A percentile compares a stretch with the other conserved stretches of the same genome.
phyloP scores from a whole-genome alignment of 2,113 vertebrate species.

The Mesitornis unicolor region DNA sequence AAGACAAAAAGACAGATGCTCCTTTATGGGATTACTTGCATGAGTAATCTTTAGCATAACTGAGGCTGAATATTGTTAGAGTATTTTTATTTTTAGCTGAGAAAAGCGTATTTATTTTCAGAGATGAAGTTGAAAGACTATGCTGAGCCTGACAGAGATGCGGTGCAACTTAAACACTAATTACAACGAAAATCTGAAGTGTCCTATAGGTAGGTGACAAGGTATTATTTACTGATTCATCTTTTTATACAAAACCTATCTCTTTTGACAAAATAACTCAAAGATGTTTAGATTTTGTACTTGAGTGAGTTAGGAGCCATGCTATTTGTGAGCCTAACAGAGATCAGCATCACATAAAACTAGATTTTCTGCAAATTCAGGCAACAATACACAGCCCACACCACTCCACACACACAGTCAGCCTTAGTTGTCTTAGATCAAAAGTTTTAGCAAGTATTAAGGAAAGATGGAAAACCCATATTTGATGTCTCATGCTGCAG shows the following conservation, averaged over 20 bases:
- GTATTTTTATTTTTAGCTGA: background rate
- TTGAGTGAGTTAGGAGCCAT: background rate
- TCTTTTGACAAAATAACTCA: background rate
- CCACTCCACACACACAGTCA: background rate
- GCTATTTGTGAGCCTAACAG: background rate
- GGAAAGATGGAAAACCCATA: background rate
- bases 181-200: background rate
- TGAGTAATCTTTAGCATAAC: background rate
- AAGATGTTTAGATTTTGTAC: background rate
- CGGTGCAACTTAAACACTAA: rapidly evolving
- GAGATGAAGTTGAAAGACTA: background rate
- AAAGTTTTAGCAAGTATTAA: background rate
- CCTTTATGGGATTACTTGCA: background rate
- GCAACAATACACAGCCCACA: background rate
- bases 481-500: background rate
- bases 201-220: background rate
- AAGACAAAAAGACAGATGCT: background rate
- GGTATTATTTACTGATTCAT: background rate
- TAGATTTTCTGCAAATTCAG: background rate
- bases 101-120: slow-evolving; percentile 2
- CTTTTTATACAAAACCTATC: background rate
- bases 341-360: background rate
- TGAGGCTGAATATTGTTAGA: background rate
- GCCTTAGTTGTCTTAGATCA: background rate
- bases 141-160: background rate